phyloP scores from a whole-genome alignment of 1,140 invertebrate genomes.

The Paracyclopina nana region DNA sequence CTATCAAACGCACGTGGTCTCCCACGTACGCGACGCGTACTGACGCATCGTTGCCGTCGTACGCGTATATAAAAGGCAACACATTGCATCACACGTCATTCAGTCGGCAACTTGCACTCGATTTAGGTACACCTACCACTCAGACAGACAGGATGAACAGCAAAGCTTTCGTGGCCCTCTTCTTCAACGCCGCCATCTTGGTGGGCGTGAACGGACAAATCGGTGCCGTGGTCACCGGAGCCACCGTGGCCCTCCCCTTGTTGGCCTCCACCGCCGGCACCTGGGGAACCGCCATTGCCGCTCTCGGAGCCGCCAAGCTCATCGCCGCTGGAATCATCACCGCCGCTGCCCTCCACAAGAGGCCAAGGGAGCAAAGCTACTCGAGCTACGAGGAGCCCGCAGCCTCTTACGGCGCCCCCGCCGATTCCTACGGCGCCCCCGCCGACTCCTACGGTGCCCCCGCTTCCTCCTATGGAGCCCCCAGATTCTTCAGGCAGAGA shows the following conservation, averaged over 20 bases:
- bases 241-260: background rate
- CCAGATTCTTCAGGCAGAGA: too few species aligned
- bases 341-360: background rate
- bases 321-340: background rate
- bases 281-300: background rate
- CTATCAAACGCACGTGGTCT: too few species aligned
- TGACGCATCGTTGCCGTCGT: too few species aligned
- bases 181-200: background rate
- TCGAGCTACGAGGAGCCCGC: too few species aligned
- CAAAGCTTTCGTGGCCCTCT: background rate
- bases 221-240: background rate
- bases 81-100: too few species aligned
- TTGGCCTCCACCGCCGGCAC: background rate
- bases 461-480: background rate
- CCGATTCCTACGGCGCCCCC: background rate
- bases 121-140: too few species aligned
- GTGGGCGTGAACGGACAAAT: background rate
- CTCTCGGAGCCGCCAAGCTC: background rate
- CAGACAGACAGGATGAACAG: too few species aligned
- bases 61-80: too few species aligned
- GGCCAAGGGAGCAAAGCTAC: too few species aligned
- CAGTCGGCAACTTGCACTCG: too few species aligned
- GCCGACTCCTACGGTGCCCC: background rate
- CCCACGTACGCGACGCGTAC: too few species aligned
- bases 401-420: too few species aligned